Evolutionary conservation across 2,888 invertebrate genomes (phyloP).

Genomic region (Hedychridium roseum): DNA sequence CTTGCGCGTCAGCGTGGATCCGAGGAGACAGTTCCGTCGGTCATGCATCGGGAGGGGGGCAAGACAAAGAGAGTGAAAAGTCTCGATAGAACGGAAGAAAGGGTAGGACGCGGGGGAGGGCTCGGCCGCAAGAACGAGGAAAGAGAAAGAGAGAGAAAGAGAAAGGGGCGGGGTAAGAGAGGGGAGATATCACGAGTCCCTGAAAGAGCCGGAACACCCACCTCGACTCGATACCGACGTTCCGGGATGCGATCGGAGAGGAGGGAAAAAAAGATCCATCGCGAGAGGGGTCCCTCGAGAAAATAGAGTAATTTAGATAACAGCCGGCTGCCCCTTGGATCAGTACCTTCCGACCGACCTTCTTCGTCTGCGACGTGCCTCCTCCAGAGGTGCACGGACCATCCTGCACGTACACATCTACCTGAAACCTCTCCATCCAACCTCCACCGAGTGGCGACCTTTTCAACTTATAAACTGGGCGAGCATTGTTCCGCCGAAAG

Average conservation of each 20-base stretch:
- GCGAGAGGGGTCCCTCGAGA: conserved; percentile 30
- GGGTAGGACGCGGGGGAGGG: too few species aligned
- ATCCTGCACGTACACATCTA: too few species aligned
- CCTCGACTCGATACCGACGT: conserved; percentile 41
- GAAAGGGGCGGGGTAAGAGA: conserved; percentile 7
- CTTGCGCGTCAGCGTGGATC: conserved; percentile 18
- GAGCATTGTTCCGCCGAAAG: too few species aligned
- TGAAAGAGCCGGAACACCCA: conserved; percentile 45
- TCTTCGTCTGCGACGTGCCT: conserved; percentile 12
- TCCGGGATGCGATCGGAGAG: conserved; percentile 28
- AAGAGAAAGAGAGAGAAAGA: conserved; percentile 15
- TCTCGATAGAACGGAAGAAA: too few species aligned
- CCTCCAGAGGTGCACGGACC: too few species aligned
- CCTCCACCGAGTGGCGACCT: too few species aligned
- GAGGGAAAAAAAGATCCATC: conserved; percentile 36
- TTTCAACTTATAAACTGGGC: too few species aligned
- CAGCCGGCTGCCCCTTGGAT: conserved; percentile 18
- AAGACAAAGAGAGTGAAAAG: too few species aligned
- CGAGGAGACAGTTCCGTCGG: too few species aligned
- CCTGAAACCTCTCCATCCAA: too few species aligned
- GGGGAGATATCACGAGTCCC: conserved; percentile 16
- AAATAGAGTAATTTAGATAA: conserved; percentile 53
- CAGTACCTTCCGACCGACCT: conserved; percentile 4
- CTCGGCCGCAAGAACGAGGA: background rate
- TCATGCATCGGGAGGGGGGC: too few species aligned